Conservation (phyloP, 2,888 invertebrate species). For the Aspidiotus rigidus region DNA sequence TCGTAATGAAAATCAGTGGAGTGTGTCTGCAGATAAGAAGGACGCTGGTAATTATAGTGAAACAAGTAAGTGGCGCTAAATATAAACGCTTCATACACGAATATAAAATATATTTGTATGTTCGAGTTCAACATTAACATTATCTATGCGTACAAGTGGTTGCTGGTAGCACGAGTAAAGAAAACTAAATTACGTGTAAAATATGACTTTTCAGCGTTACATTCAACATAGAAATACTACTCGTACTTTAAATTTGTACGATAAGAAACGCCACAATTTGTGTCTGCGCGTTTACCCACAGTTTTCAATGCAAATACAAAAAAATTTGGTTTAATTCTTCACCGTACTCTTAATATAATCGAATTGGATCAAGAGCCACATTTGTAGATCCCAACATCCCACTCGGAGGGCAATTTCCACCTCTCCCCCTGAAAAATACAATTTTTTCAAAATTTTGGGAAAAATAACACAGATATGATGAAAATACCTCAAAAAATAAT, state of each 20-base stretch:
- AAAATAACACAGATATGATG: too few species aligned
- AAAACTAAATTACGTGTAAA: slow-evolving; percentile 32
- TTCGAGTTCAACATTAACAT: too few species aligned
- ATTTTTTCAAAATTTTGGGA: too few species aligned
- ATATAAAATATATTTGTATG: background rate
- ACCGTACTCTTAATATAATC: too few species aligned
- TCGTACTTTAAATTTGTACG: slow-evolving; percentile 17
- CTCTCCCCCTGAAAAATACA: too few species aligned
- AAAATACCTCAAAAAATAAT: too few species aligned
- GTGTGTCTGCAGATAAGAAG: slow-evolving; percentile 33
- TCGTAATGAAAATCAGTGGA: slow-evolving; percentile 26
- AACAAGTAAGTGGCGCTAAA: slow-evolving; percentile 21
- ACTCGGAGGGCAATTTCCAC: too few species aligned
- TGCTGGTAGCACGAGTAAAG: slow-evolving; percentile 6
- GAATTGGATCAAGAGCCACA: too few species aligned
- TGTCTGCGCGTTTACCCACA: too few species aligned
- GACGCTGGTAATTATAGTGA: slow-evolving; percentile 26
- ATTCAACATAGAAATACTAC: slow-evolving; percentile 28
- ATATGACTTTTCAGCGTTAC: slow-evolving; percentile 32
- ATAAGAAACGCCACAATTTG: background rate
- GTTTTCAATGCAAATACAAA: too few species aligned
- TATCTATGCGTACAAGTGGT: background rate
- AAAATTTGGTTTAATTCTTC: too few species aligned
- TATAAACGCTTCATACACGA: slow-evolving; percentile 18
- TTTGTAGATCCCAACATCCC: too few species aligned